Base-by-base conservation (phyloP, 2,888 invertebrate species). In the Galeopsomyia nigrocyanea region DNA sequence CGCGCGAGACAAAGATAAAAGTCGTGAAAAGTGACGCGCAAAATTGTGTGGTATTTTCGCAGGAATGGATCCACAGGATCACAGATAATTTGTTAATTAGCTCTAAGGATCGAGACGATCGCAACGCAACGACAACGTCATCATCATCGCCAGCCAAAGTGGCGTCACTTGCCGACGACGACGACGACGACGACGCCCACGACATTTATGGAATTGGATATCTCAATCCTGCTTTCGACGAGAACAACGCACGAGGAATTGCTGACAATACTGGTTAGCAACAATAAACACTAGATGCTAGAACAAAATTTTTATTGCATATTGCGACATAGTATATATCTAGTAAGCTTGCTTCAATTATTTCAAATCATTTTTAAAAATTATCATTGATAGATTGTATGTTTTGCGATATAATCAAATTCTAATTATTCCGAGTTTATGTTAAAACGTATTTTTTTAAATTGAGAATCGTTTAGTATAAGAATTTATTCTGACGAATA, bases 11-110 rank as follows among this genome's bases (percentile, higher is more conserved):
- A 21, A 55, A 63, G 39, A 63, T 55, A 55, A 56, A 39, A 10
- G 39, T 70, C 63, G 78, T 62, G 75, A 77, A 5, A 26, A 26
- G 76, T 82, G 68, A 68, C 56, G 16, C 55, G 64, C 55, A 65
- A 22, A 3, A 5, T 26, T 68, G 68, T 74, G 49, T 75, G 80
- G 78, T 84, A 76, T 85, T 84, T 86, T 86, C 86, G 78, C 87
- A 87, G 87, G 87, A 80, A 79, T 84, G 86, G 83, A 86, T 84
- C 82, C 82, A 82, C 82, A 82, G 81, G 81, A 84, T 83, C 79
- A 83, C 82, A 79, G 85, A 84, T 79, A 83, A 80, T 81, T 80
- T 84, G 65, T 81, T 83, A 80, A 79, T 83, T 80, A 82, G 79
- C 78, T 81, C 78, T 81, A 72, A 82, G 83, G 87, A 84, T 83